Base-by-base conservation (phyloP, 2,888 invertebrate genomes). In the Sesia apiformis region DNA sequence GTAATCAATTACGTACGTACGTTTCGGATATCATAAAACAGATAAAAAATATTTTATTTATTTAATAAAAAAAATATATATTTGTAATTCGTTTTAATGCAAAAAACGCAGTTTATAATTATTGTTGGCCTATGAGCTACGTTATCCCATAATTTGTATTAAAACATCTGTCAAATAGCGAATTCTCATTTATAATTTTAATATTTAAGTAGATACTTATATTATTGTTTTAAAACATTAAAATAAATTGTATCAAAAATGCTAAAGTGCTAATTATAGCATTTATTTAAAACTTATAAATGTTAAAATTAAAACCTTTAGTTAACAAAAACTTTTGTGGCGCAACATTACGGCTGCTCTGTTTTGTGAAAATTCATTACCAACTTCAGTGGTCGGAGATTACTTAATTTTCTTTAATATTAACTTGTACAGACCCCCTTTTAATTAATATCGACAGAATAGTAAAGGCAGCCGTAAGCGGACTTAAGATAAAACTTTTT, bases 381-480 rank as follows among this genome's bases (percentile, higher is more conserved):
- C 54, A 79, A 81, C 71, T 82, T 78, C 72, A 64, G 72, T 68
- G 68, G 69, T 65, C 78, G 79, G 83, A 81, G 83, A 84, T 84
- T 85, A 87, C 84, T 86, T 88, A 89, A 88, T 89, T 88, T 88
- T 88, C 84, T 86, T 89, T 84, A 87, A 88, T 87, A 89, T 87
- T 84, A 87, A 88, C 84, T 89, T 88, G 87, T 87, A 80, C 74
- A 72, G 82, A 77, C 82, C 82, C 85, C 86, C 85, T 88, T 88
- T 89, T 88, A 89, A 89, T 89, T 89, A 89, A 89, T 88, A 88
- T 88, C 85, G 85, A 88, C 88, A 88, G 88, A 89, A 84, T 88
- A 87, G 86, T 82, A 81, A 73, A 76, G 74, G 70, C 74, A 74
- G 78, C 80, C 79, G 78, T 74, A 70, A 70, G 75, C 73, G 69